A percentile compares a stretch with the other conserved stretches of the same genome.
These are phyloP conservation scores for Ctena decussata DNA, from an alignment of 2,888 invertebrate species.

Conservation along the genomic window DNA sequence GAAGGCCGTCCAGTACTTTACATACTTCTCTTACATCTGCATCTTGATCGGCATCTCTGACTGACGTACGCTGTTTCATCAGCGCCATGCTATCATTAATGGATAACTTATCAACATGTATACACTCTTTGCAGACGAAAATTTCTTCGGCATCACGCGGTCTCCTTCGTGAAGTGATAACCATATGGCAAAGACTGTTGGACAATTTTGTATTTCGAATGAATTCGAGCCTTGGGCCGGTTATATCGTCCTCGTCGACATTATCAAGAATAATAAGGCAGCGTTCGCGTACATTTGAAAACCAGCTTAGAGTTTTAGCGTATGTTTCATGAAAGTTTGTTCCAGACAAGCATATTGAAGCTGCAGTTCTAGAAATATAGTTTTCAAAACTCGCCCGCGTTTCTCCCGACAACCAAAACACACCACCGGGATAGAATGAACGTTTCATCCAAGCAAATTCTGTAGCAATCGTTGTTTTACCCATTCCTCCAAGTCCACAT, in stretches of 20 bases:
- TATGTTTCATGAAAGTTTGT: slow-evolving; percentile 24
- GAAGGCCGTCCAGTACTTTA: slow-evolving; percentile 42
- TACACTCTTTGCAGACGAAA: slow-evolving; percentile 1
- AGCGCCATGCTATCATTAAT: slow-evolving; percentile 14
- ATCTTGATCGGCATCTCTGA: neutral
- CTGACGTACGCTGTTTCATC: slow-evolving; percentile 24
- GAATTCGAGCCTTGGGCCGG: slow-evolving; percentile 25
- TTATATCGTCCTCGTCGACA: slow-evolving; percentile 35
- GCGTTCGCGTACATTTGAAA: neutral
- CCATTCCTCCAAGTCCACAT: slow-evolving; percentile 54
- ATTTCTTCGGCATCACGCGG: slow-evolving; percentile 25
- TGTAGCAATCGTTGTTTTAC: slow-evolving; percentile 49
- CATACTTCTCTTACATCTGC: neutral
- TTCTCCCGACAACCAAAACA: slow-evolving; percentile 57
- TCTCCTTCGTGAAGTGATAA: slow-evolving; percentile 48
- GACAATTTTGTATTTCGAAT: slow-evolving; percentile 35
- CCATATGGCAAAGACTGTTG: slow-evolving; percentile 24
- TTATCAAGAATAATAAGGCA: slow-evolving; percentile 56
- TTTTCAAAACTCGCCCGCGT: slow-evolving; percentile 28
- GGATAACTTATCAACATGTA: slow-evolving; percentile 23
- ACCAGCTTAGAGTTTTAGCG: slow-evolving; percentile 28
- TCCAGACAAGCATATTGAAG: slow-evolving; percentile 21
- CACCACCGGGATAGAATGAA: slow-evolving; percentile 39
- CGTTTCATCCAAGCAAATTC: slow-evolving; percentile 48
- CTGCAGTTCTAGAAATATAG: slow-evolving; percentile 24